Conservation (phyloP, 2,888 invertebrate species). For the Phortica magna region DNA sequence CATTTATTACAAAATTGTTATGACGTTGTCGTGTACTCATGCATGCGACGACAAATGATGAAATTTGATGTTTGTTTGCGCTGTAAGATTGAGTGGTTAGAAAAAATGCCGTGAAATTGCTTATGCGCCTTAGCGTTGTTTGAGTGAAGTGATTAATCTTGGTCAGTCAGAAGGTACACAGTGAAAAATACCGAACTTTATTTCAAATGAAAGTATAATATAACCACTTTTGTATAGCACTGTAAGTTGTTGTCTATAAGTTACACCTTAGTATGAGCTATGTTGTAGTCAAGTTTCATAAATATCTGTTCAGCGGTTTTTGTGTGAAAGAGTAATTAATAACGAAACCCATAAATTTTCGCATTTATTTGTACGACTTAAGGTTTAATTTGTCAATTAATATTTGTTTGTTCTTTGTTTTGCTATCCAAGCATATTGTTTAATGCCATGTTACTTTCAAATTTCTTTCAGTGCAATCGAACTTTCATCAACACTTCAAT, state of each 20-base stretch:
- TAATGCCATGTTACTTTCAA: too few species aligned
- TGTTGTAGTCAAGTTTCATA: too few species aligned
- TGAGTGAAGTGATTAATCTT: slow-evolving; percentile 8
- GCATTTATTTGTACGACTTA: too few species aligned
- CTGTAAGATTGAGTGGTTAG: background rate
- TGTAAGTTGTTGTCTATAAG: too few species aligned
- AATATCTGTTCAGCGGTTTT: too few species aligned
- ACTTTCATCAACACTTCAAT: background rate
- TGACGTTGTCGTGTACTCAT: background rate
- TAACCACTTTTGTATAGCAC: too few species aligned
- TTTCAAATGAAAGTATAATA: background rate
- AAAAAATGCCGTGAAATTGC: slow-evolving; percentile 11
- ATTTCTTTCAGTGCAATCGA: background rate
- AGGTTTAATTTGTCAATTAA: too few species aligned
- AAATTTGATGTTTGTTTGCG: slow-evolving; percentile 5
- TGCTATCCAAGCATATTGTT: too few species aligned
- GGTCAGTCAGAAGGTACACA: background rate
- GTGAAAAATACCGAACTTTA: background rate
- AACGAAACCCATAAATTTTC: too few species aligned
- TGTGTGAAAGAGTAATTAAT: too few species aligned
- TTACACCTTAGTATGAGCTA: too few species aligned
- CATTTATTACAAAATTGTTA: slow-evolving; percentile 16
- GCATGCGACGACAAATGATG: slow-evolving; percentile 14
- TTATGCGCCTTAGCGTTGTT: background rate
- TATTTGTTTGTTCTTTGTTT: too few species aligned